phyloP scores from a whole-genome alignment of 2,888 invertebrate genomes.

The Adineta ricciae region DNA sequence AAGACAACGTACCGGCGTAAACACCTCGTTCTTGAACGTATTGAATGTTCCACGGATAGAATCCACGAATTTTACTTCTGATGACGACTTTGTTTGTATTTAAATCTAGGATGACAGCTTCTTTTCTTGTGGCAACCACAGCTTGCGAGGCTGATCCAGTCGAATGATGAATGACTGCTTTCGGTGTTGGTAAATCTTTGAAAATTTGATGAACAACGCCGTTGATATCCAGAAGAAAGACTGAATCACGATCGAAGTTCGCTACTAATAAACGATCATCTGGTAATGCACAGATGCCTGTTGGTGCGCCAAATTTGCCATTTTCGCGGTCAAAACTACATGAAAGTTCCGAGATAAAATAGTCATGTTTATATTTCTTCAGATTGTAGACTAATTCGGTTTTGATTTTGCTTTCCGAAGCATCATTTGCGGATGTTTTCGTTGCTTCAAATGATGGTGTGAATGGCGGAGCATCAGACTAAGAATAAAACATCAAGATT shows the following conservation, averaged over 20 bases:
- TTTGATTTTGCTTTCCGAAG: not conserved
- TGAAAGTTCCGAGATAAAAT: not conserved
- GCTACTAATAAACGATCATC: slow-evolving; percentile 19
- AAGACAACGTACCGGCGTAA: not conserved
- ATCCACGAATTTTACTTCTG: not conserved
- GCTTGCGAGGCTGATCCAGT: not conserved
- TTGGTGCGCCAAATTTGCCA: slow-evolving; percentile 3
- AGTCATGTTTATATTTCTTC: not conserved
- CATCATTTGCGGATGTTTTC: not conserved
- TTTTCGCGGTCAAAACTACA: not conserved
- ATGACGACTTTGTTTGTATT: not conserved
- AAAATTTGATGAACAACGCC: not conserved
- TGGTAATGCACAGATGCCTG: not conserved
- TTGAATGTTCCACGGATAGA: slow-evolving; percentile 22
- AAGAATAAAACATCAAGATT: not conserved
- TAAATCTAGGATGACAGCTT: slow-evolving; percentile 14
- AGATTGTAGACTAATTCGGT: slow-evolving; percentile 1
- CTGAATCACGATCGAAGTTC: not conserved
- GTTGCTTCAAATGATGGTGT: not conserved
- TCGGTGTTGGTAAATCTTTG: slow-evolving; percentile 20
- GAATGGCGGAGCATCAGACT: not conserved
- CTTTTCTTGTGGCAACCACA: slow-evolving; percentile 4
- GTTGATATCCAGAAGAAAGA: not conserved
- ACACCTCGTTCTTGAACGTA: not conserved
- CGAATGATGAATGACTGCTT: not conserved